Evolutionary conservation across 1,140 invertebrate species (phyloP).

Genomic region (Orius laevigatus): DNA sequence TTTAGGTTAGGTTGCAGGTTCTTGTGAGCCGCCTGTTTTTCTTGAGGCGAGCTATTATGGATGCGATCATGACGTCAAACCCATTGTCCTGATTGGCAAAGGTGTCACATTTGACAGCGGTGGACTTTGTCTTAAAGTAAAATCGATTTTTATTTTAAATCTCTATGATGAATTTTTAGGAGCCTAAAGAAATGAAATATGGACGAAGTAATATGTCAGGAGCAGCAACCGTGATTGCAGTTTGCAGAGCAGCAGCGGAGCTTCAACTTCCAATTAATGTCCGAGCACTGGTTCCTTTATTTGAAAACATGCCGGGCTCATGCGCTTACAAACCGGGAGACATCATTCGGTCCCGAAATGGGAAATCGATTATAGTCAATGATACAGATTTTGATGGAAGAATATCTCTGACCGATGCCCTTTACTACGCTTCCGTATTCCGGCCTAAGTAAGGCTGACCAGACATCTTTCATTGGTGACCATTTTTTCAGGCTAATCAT

Average conservation of each 20-base stretch:
- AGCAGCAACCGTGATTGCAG: slow-evolving; percentile 39
- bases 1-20: slow-evolving; percentile 23
- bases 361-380: slow-evolving; percentile 45
- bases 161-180: slow-evolving; percentile 4
- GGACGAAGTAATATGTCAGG: slow-evolving; percentile 52
- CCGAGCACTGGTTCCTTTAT: slow-evolving; percentile 35
- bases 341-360: slow-evolving; percentile 44
- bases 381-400: slow-evolving; percentile 49
- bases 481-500: slow-evolving; percentile 28
- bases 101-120: slow-evolving; percentile 42
- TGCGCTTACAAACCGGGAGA: slow-evolving; percentile 42
- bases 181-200: slow-evolving; percentile 34
- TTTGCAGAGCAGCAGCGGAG: slow-evolving; percentile 33
- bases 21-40: slow-evolving; percentile 40
- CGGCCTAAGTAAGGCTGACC: slow-evolving; percentile 28
- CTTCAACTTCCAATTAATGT: slow-evolving; percentile 39
- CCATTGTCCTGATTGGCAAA: slow-evolving; percentile 34
- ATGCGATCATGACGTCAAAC: slow-evolving; percentile 26
- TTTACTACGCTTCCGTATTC: slow-evolving; percentile 30
- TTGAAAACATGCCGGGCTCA: slow-evolving; percentile 45
- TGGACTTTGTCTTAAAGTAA: slow-evolving; percentile 43
- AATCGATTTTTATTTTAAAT: neutral
- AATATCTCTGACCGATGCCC: slow-evolving; percentile 42
- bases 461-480: neutral
- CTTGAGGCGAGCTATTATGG: slow-evolving; percentile 38